A percentile compares a stretch with the other conserved stretches of the same genome.
Conservation (phyloP, 2,888 invertebrate species). For the Caenorhabditis parvicauda region DNA sequence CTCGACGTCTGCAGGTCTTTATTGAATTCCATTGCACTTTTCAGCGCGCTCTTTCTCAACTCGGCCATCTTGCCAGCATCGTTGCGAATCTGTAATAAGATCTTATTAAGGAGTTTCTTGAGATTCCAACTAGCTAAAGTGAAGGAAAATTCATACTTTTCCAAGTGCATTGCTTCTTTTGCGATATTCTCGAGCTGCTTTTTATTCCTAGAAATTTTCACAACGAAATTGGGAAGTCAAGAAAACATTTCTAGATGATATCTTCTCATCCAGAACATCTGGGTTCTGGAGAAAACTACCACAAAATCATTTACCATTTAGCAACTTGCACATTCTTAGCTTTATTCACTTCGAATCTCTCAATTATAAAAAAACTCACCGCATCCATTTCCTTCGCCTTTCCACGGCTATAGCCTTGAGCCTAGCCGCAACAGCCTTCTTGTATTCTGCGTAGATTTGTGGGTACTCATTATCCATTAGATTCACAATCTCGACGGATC, state of each 20-base stretch:
- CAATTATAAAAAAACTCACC: slow-evolving; percentile 46
- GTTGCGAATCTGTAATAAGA: background rate
- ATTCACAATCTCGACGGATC: slow-evolving; percentile 77
- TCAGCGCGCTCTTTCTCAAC: background rate
- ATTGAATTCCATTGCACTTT: background rate
- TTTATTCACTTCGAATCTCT: no score
- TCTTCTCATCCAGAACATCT: no score
- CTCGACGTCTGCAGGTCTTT: background rate
- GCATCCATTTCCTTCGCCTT: slow-evolving; percentile 64
- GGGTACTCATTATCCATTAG: slow-evolving; percentile 93
- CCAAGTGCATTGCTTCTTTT: no score
- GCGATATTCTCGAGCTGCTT: no score
- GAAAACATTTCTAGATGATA: background rate
- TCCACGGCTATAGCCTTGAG: slow-evolving; percentile 63
- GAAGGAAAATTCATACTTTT: no score
- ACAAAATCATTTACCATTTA: no score
- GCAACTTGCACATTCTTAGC: no score
- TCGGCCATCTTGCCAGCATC: background rate
- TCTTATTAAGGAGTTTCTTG: no score
- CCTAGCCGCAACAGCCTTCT: slow-evolving; percentile 53
- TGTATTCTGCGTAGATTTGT: slow-evolving; percentile 77
- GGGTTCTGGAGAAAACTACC: no score
- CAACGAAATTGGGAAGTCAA: no score
- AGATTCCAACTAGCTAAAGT: no score
- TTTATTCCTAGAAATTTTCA: no score